Percentiles rank a stretch among this genome's conserved stretches.
Evolutionary conservation across 1,140 invertebrate genomes (phyloP).

Genomic region (Diorhabda sublineata): DNA sequence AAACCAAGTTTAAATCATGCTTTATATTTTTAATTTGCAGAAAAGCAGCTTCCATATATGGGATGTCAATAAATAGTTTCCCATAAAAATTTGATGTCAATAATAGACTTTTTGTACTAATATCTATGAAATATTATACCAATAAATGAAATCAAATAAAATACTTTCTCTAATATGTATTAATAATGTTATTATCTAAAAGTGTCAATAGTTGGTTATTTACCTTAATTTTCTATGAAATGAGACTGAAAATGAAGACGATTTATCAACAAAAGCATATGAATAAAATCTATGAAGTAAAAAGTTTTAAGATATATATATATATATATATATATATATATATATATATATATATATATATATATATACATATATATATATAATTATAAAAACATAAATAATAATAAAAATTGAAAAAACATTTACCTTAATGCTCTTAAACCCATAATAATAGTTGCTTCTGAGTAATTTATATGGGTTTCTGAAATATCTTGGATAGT

Average conservation of each 20-base stretch:
- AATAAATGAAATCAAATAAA: neutral
- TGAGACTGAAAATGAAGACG: neutral
- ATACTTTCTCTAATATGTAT: neutral
- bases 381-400: too few relatives aligned
- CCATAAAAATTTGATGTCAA: too few relatives aligned
- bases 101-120: too few relatives aligned
- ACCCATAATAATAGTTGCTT: constrained; percentile 35
- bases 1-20: too few relatives aligned
- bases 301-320: neutral
- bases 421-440: constrained; percentile 33
- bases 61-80: too few relatives aligned
- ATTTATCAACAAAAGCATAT: neutral
- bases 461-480: constrained; percentile 27
- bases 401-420: neutral
- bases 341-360: too few relatives aligned
- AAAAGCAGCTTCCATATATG: too few relatives aligned
- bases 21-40: too few relatives aligned
- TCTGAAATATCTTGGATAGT: constrained; percentile 20
- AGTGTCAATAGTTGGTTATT: neutral
- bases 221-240: constrained; percentile 4
- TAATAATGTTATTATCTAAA: neutral
- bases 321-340: too few relatives aligned
- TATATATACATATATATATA: too few relatives aligned
- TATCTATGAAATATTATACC: too few relatives aligned
- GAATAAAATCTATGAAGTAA: neutral